These are phyloP conservation scores for Andricus grossulariae DNA, from an alignment of 1,140 invertebrate species.

Conservation along the genomic window DNA sequence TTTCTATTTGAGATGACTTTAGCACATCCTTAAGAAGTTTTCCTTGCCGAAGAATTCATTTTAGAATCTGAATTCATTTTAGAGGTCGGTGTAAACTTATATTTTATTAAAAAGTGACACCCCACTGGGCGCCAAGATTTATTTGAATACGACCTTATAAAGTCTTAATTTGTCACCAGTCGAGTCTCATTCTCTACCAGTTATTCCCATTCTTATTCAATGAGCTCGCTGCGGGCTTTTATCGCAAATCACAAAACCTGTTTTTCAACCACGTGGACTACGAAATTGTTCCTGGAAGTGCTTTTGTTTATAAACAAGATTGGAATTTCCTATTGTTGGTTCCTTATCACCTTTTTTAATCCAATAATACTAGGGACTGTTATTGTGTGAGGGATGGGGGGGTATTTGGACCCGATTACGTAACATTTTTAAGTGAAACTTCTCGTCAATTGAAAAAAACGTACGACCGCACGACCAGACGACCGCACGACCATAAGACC, in stretches of 20 bases:
- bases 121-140: conserved; percentile 17
- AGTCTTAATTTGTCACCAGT: conserved; percentile 28
- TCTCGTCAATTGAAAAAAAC: no score
- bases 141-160: conserved; percentile 7
- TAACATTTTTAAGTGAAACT: no score
- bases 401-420: no score
- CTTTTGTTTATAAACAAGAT: conserved; percentile 4
- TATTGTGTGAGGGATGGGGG: no score
- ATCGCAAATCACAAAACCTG: conserved; percentile 11
- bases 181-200: neutral
- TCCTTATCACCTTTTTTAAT: no score
- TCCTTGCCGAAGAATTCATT: no score
- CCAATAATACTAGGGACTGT: no score
- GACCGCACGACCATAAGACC: no score
- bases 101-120: neutral
- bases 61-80: neutral
- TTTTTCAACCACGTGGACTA: neutral
- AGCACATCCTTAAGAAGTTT: no score
- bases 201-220: conserved; percentile 22
- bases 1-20: no score
- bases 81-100: neutral
- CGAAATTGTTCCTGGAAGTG: conserved; percentile 3
- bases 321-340: neutral
- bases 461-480: no score
- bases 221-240: neutral